Percentiles rank a stretch among this genome's conserved stretches.
phyloP scores from a whole-genome alignment of 1,140 invertebrate genomes.

The Vollenhovia emeryi region DNA sequence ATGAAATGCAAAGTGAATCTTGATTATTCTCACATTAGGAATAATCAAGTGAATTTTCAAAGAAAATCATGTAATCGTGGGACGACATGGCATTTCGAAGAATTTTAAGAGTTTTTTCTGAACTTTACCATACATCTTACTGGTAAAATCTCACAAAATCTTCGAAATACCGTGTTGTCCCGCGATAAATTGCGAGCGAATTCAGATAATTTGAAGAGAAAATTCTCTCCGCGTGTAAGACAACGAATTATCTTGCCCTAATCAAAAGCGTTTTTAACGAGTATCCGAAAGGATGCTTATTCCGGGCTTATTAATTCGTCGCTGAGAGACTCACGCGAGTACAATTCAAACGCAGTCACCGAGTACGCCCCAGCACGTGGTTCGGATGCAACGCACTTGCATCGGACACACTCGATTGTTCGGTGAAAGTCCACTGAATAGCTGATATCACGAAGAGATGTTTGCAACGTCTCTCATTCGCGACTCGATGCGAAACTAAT shows the following conservation, averaged over 20 bases:
- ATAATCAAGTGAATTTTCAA: no score
- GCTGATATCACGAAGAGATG: constrained; percentile 57
- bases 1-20: background rate
- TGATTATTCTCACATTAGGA: background rate
- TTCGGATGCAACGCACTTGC: constrained; percentile 37
- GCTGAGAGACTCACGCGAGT: background rate
- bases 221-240: no score
- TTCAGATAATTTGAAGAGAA: no score
- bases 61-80: no score
- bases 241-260: background rate
- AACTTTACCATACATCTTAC: no score
- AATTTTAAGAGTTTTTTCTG: no score
- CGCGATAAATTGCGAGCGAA: no score
- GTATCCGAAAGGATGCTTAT: background rate
- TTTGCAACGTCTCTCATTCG: background rate
- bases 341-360: background rate
- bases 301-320: background rate
- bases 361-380: constrained; percentile 9
- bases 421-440: constrained; percentile 74
- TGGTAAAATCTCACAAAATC: no score
- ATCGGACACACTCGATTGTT: constrained; percentile 66
- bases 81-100: no score
- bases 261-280: background rate
- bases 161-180: no score
- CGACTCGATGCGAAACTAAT: background rate